Conservation (phyloP, 2,888 invertebrate species). For the Chrysina gloriosa region DNA sequence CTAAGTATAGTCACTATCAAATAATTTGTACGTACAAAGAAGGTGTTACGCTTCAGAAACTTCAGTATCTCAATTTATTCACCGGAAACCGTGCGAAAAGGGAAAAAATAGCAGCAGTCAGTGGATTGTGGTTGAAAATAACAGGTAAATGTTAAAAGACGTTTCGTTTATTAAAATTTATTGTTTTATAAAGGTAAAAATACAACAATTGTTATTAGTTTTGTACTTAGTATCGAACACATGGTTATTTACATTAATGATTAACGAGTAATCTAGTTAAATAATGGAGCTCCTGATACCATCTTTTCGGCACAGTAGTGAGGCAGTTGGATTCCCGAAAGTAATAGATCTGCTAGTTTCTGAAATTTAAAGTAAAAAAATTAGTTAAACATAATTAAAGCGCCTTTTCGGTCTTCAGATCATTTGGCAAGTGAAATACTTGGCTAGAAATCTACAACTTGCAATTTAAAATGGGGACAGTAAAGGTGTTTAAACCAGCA, state of each 20-base stretch:
- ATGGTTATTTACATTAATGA: conserved; percentile 14
- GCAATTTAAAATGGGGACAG: too few species aligned
- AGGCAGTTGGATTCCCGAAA: conserved; percentile 78
- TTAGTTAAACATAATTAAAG: not conserved
- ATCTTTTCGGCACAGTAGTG: conserved; percentile 78
- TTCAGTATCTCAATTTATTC: conserved; percentile 10
- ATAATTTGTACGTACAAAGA: too few species aligned
- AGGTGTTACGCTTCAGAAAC: conserved; percentile 9
- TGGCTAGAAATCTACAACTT: too few species aligned
- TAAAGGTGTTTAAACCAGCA: too few species aligned
- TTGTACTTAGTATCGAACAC: conserved; percentile 25
- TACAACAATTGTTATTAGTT: conserved; percentile 2
- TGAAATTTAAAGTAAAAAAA: conserved; percentile 62
- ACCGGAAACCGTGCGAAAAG: too few species aligned
- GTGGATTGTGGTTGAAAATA: too few species aligned
- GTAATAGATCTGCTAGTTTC: conserved; percentile 75
- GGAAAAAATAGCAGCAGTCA: too few species aligned
- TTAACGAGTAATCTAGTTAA: conserved; percentile 49
- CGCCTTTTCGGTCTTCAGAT: not conserved
- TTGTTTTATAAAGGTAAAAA: conserved; percentile 24
- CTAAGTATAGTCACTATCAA: too few species aligned
- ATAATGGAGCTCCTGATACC: conserved; percentile 72
- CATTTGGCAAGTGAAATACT: too few species aligned
- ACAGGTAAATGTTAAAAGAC: too few species aligned
- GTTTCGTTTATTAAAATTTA: too few species aligned